phyloP scores from a whole-genome alignment of 2,113 vertebrate genomes.

The Podilymbus podiceps region DNA sequence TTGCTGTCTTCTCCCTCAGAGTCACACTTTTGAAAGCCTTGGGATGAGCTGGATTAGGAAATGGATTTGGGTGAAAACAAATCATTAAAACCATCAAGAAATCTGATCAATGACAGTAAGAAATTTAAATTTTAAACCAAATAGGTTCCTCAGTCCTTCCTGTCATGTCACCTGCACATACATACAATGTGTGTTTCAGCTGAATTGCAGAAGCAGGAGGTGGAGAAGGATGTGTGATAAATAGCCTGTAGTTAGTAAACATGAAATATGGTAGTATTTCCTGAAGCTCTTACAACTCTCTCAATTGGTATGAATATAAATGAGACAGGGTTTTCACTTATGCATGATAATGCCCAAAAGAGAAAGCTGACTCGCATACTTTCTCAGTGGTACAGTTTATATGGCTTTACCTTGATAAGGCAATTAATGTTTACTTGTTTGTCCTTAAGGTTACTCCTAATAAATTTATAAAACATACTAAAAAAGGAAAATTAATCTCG shows the following conservation, averaged over 20 bases:
- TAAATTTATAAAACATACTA: neutral
- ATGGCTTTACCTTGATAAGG: neutral
- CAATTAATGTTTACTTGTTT: neutral
- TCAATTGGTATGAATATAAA: neutral
- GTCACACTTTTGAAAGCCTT: neutral
- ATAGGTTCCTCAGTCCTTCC: neutral
- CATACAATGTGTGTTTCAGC: neutral
- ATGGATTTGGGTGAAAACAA: neutral
- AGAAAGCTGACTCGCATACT: neutral
- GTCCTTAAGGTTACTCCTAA: neutral
- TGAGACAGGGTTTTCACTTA: neutral
- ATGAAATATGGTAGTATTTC: neutral
- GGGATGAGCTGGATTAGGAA: neutral
- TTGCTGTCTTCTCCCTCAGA: neutral
- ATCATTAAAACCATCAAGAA: neutral
- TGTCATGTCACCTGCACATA: accelerated
- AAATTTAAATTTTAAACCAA: neutral
- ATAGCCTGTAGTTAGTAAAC: neutral
- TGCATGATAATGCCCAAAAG: neutral
- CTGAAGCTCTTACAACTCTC: neutral
- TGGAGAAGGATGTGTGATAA: neutral
- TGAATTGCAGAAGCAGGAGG: neutral
- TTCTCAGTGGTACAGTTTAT: neutral
- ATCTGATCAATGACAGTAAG: neutral
- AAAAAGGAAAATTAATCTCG: neutral